Conservation (phyloP, 2,888 invertebrate species). For the Magallana nippona region DNA sequence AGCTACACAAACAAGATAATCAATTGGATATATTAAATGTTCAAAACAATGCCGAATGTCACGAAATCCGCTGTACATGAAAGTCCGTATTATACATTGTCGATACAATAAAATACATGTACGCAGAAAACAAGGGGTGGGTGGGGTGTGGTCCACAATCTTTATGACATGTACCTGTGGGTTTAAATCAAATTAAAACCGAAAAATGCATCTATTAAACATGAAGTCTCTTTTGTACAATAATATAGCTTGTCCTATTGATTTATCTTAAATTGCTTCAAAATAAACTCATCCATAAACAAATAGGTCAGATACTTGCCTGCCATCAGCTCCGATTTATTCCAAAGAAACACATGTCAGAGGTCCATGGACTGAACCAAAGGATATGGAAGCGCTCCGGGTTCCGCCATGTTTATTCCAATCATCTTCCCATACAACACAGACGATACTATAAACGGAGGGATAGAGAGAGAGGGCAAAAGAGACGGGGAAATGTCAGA, state of each 20-base stretch:
- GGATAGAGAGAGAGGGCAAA: not conserved
- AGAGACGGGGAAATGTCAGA: not conserved
- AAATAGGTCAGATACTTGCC: not conserved
- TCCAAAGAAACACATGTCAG: constrained; percentile 16
- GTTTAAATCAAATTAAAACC: no score
- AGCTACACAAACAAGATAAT: no score
- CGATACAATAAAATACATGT: no score
- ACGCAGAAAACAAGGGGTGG: no score
- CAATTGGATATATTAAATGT: no score
- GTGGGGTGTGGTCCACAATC: no score
- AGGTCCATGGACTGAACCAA: constrained; percentile 13
- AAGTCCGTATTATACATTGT: no score
- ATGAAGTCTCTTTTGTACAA: no score
- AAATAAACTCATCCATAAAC: not conserved
- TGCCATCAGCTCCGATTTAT: constrained; percentile 7
- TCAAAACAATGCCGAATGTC: no score
- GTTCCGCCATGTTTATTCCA: constrained; percentile 28
- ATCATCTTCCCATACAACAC: constrained; percentile 10
- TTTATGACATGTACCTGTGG: no score
- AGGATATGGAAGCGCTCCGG: constrained; percentile 18
- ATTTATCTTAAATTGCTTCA: not conserved
- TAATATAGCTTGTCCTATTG: not conserved
- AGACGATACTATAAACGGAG: not conserved
- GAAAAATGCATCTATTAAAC: no score
- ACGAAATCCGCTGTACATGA: no score